Conservation (phyloP, 2,888 invertebrate species). For the Saturnia pavonia region DNA sequence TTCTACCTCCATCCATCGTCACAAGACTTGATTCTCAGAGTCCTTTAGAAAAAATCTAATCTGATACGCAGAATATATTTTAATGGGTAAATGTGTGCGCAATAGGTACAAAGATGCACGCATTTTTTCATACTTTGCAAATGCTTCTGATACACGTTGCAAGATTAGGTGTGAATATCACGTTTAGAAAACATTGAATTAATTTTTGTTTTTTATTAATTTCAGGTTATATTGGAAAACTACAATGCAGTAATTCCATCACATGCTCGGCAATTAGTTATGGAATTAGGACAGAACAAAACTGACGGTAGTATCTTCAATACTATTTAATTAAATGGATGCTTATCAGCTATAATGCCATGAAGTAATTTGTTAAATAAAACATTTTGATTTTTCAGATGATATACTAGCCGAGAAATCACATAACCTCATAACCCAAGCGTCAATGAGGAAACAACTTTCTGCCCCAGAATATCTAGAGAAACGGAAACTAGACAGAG, state of each 20-base stretch:
- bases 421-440: conserved; percentile 75
- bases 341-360: background rate
- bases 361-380: background rate
- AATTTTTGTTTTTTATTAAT: conserved; percentile 13
- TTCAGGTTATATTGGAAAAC: conserved; percentile 94
- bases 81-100: too few relatives aligned
- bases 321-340: background rate
- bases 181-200: background rate
- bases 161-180: background rate
- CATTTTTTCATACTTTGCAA: background rate
- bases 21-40: too few relatives aligned
- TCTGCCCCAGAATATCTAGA: conserved; percentile 96
- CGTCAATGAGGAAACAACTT: conserved; percentile 87
- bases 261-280: conserved; percentile 95
- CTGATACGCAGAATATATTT: too few relatives aligned
- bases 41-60: too few relatives aligned
- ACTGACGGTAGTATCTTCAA: conserved; percentile 80
- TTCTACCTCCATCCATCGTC: too few relatives aligned
- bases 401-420: conserved; percentile 84
- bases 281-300: conserved; percentile 91
- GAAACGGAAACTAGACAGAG: conserved; percentile 88
- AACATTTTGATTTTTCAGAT: conserved; percentile 65
- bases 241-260: conserved; percentile 96
- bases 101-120: too few relatives aligned
- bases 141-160: too few relatives aligned